These are phyloP conservation scores for Amphiura filiformis DNA, from an alignment of 35 echinoderm and acorn worm species.

Conservation along the genomic window DNA sequence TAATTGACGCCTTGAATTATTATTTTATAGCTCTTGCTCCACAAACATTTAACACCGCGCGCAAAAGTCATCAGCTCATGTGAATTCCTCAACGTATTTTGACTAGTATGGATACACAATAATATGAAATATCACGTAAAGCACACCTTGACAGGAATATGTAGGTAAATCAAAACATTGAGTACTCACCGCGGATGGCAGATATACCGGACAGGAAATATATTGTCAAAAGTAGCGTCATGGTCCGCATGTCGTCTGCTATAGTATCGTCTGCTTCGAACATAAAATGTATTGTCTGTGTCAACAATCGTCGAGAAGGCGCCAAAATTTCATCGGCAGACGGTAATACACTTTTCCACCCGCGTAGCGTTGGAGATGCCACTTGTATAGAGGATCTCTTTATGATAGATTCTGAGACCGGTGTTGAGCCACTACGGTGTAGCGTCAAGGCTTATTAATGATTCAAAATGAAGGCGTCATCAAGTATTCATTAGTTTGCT, in stretches of 20 bases:
- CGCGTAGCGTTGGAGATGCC: neutral
- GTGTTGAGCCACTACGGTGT: neutral
- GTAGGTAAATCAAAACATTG: neutral
- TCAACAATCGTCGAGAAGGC: neutral
- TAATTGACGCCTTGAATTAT: too few species aligned
- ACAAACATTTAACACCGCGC: too few species aligned
- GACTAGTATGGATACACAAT: neutral
- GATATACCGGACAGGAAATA: neutral
- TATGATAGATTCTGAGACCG: neutral
- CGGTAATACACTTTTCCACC: neutral
- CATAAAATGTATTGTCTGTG: neutral
- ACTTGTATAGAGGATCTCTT: neutral
- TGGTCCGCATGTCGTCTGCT: neutral
- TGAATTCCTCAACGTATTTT: too few species aligned
- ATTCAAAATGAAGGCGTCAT: neutral
- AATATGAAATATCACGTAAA: neutral
- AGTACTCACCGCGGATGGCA: neutral
- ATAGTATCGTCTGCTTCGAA: neutral
- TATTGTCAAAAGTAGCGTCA: neutral
- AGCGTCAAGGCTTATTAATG: neutral
- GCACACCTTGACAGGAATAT: neutral
- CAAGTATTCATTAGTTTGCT: neutral
- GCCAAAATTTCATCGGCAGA: neutral
- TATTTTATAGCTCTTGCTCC: too few species aligned
- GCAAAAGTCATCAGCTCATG: too few species aligned